A percentile compares a stretch with the other conserved stretches of the same genome.
Evolutionary conservation across 2,888 invertebrate genomes (phyloP).

Genomic region (Steromphala cineraria): DNA sequence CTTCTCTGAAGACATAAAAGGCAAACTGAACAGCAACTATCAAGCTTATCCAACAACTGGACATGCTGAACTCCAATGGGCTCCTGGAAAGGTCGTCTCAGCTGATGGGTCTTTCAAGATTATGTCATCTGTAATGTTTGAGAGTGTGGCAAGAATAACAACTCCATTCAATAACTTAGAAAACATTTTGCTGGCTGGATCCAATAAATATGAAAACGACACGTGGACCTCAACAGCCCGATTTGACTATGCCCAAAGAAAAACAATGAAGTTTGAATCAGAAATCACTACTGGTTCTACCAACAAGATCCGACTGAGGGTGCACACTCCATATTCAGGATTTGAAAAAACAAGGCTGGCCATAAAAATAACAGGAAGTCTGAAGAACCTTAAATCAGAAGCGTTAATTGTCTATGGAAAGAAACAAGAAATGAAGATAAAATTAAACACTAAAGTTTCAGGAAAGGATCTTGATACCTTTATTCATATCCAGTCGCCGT

Average conservation of each 20-base stretch:
- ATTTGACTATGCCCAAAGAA: constrained; percentile 33
- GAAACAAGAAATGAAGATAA: constrained; percentile 22
- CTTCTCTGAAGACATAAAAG: constrained; percentile 34
- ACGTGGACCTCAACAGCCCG: constrained; percentile 25
- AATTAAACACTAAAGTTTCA: neutral
- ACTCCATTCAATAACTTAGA: constrained; percentile 32
- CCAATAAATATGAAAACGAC: constrained; percentile 31
- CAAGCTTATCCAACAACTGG: constrained; percentile 41
- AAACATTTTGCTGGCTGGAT: constrained; percentile 27
- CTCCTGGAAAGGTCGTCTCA: constrained; percentile 33
- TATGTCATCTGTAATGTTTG: constrained; percentile 25
- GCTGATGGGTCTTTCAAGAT: constrained; percentile 43
- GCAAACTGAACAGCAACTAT: constrained; percentile 39
- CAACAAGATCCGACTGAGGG: constrained; percentile 29
- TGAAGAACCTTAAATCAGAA: constrained; percentile 27
- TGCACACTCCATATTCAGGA: constrained; percentile 24
- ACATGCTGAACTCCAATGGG: constrained; percentile 37
- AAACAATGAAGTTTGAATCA: constrained; percentile 20
- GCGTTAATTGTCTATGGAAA: constrained; percentile 21
- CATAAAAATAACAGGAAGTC: constrained; percentile 34
- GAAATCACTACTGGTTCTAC: neutral
- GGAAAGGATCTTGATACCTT: neutral
- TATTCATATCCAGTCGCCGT: neutral
- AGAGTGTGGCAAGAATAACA: constrained; percentile 34
- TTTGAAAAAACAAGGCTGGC: constrained; percentile 23